Conservation (phyloP, 37 sponge, comb jelly and placozoan species). For the Lycopodina hypogea region DNA sequence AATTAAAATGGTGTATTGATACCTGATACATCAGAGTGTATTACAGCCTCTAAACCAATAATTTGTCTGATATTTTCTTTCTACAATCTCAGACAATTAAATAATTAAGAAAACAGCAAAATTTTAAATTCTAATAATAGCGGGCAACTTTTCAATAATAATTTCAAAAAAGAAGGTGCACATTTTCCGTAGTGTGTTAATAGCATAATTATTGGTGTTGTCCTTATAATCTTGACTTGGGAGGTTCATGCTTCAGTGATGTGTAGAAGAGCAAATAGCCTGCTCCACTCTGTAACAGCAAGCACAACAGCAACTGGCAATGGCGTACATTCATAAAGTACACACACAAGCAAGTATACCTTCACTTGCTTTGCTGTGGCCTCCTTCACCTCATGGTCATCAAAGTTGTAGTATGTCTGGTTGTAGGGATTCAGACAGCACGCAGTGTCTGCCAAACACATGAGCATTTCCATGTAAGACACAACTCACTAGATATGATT, state of each 20-base stretch:
- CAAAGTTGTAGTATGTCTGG: constrained; percentile 67
- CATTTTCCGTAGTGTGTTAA: no score
- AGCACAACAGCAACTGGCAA: background rate
- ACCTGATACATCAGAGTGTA: no score
- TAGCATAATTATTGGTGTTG: no score
- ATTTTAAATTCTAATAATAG: no score
- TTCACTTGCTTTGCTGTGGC: constrained; percentile 32
- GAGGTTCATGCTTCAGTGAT: constrained; percentile 39
- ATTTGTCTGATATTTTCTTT: no score
- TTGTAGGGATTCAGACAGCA: constrained; percentile 52
- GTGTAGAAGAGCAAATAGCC: constrained; percentile 61
- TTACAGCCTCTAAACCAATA: no score
- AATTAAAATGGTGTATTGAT: no score
- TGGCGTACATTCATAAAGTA: background rate
- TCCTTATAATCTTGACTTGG: background rate
- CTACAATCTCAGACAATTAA: no score
- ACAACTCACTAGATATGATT: background rate
- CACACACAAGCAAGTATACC: constrained; percentile 13
- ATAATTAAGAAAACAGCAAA: no score
- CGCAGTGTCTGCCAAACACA: constrained; percentile 59
- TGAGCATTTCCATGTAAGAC: no score
- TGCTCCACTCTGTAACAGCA: constrained; percentile 12
- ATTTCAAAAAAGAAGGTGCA: no score
- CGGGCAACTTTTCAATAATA: no score
- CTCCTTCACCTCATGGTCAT: constrained; percentile 71